A percentile compares a stretch with the other conserved stretches of the same genome.
phyloP scores from a whole-genome alignment of 2,888 invertebrate genomes.

The Nebria salina region DNA sequence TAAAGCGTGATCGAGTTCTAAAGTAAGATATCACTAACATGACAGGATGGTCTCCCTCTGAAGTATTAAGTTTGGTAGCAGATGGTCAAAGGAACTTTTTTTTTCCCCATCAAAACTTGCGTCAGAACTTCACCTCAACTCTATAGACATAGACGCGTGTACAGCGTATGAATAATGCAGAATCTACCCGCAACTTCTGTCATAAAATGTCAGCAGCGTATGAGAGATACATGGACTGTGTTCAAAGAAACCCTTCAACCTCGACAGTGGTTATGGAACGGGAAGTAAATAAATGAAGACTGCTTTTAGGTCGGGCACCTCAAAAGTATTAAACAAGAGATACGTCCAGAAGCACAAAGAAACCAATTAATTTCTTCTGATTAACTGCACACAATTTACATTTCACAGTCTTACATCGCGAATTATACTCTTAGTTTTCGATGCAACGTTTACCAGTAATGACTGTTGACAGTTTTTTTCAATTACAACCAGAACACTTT shows the following conservation, averaged over 20 bases:
- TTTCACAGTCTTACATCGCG: not conserved
- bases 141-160: not conserved
- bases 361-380: slow-evolving; percentile 22
- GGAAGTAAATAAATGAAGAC: not conserved
- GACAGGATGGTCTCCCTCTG: too few relatives aligned
- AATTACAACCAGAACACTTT: not conserved
- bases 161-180: not conserved
- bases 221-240: not conserved
- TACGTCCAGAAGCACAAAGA: not conserved
- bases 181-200: not conserved
- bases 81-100: not conserved
- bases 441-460: not conserved
- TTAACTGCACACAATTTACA: slow-evolving; percentile 10
- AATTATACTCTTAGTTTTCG: not conserved
- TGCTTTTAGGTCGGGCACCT: not conserved
- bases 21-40: too few relatives aligned
- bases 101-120: too few relatives aligned
- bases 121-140: too few relatives aligned
- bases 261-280: not conserved
- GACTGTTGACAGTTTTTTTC: not conserved
- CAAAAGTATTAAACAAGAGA: slow-evolving; percentile 9
- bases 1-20: too few relatives aligned
- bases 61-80: not conserved
- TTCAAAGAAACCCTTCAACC: not conserved
- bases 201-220: not conserved